Evolutionary conservation across 2,888 invertebrate species (phyloP), one percentile per base, ranked within the genome.

Genomic region (Rhamphomyia laevipes): DNA sequence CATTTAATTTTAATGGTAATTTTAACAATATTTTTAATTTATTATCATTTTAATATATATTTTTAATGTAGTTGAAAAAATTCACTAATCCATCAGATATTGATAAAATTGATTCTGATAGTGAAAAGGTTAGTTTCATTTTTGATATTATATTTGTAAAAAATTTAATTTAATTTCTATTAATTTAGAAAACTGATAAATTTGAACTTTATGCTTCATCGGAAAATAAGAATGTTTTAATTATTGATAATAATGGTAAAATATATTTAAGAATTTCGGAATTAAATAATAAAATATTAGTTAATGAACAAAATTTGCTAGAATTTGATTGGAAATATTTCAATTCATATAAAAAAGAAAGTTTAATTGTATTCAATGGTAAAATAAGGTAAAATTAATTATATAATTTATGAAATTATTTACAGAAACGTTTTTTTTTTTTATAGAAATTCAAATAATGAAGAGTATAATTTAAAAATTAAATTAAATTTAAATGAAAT

Each of bases 401-500:
- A 13, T 35, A 35, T n/a, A 35, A 35, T 35, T 35, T 5, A 7
- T n/a, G 4, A 35, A 35, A 35, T n/a, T 5, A 13, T 30, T 9
- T 30, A 35, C 4, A n/a, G 4, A 4, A 33, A 33, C 21, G 5
- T 21, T 21, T 21, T 27, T 35, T 30, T 5, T 13, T 13, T n/a
- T 35, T 35, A 5, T 9, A 35, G 35, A 35, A n/a, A 35, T 35
- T 35, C 60, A 1, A 61, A 62, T 4, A 69, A 12, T 18, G 40
- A 67, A 57, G 59, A 57, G 12, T 66, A 76, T 40, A 63, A 77
- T 46, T 81, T 82, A 1, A 68, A 74, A 53, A 67, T 83, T 47
- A 71, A 76, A 41, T 68, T 80, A 7, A 72, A 72, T 2, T 84
- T 80, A 80, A 75, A 71, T 44, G 77, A 81, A 0, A 67, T 73